These are phyloP conservation scores for Telenomus remus DNA, from an alignment of 1,140 invertebrate species.

Conservation along the genomic window DNA sequence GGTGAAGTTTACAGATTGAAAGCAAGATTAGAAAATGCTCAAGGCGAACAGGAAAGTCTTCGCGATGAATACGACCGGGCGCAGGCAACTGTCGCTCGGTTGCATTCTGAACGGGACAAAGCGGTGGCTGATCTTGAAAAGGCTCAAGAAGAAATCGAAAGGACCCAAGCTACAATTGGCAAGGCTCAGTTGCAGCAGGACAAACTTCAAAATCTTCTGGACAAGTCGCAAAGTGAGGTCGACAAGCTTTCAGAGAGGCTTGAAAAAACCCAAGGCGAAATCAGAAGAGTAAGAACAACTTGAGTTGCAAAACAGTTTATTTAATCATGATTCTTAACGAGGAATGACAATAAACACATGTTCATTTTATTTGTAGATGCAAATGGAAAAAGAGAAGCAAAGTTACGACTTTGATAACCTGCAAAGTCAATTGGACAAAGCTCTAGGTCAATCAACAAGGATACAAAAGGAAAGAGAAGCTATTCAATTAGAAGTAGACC, in stretches of 20 bases:
- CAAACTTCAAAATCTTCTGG: slow-evolving; percentile 89
- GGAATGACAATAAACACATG: not conserved
- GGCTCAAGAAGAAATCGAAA: slow-evolving; percentile 91
- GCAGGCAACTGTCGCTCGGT: slow-evolving; percentile 83
- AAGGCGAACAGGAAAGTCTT: slow-evolving; percentile 93
- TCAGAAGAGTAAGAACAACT: slow-evolving; percentile 86
- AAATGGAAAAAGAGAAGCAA: slow-evolving; percentile 92
- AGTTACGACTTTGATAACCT: slow-evolving; percentile 92
- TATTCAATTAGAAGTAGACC: slow-evolving; percentile 87
- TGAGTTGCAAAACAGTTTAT: too few relatives aligned
- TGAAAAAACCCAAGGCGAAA: slow-evolving; percentile 87
- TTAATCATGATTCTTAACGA: not conserved
- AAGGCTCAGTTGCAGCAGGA: slow-evolving; percentile 93
- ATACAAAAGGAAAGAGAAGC: slow-evolving; percentile 93
- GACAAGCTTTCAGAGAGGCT: slow-evolving; percentile 91
- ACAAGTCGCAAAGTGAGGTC: slow-evolving; percentile 92
- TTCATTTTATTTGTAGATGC: slow-evolving; percentile 80
- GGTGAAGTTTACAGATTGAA: slow-evolving; percentile 95
- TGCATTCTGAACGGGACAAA: slow-evolving; percentile 92
- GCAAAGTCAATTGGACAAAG: slow-evolving; percentile 92
- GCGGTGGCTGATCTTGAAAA: slow-evolving; percentile 90
- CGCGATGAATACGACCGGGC: slow-evolving; percentile 92
- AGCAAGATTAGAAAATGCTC: slow-evolving; percentile 94
- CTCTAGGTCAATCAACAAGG: slow-evolving; percentile 87
- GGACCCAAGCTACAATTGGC: slow-evolving; percentile 89